Conservation (phyloP, 2,888 invertebrate genomes). For the Leptopilina syphax region DNA sequence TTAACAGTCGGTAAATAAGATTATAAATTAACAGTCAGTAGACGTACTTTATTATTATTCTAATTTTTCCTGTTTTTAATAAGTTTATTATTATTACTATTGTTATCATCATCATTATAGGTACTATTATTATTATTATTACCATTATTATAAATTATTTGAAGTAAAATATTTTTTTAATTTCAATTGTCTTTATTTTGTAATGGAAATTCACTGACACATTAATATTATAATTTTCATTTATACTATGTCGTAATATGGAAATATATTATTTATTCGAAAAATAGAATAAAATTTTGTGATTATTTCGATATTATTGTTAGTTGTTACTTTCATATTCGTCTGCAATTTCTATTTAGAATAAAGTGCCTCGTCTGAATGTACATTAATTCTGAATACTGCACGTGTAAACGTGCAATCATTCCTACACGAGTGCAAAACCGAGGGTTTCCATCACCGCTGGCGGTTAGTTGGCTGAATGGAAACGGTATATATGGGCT, state of each 20-base stretch:
- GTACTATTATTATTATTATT: no score
- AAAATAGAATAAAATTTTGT: not conserved
- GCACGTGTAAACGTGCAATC: conserved; percentile 37
- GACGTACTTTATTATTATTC: no score
- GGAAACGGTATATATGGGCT: not conserved
- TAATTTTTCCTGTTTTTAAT: no score
- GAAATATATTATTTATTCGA: not conserved
- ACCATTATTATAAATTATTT: no score
- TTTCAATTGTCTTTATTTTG: no score
- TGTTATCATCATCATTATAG: no score
- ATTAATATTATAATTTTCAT: not conserved
- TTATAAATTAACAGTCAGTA: not conserved
- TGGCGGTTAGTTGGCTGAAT: conserved; percentile 35
- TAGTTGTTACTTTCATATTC: not conserved
- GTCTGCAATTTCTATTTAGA: not conserved
- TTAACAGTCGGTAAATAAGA: no score
- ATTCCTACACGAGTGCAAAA: conserved; percentile 31
- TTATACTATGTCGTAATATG: not conserved
- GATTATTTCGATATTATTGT: not conserved
- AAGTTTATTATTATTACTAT: no score
- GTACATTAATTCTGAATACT: conserved; percentile 34
- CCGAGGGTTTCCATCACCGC: conserved; percentile 42
- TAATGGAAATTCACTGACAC: no score
- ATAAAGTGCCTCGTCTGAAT: conserved; percentile 26
- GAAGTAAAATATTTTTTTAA: no score